Base-by-base conservation (phyloP, 1,140 invertebrate genomes). In the Drosophila kikkawai region DNA sequence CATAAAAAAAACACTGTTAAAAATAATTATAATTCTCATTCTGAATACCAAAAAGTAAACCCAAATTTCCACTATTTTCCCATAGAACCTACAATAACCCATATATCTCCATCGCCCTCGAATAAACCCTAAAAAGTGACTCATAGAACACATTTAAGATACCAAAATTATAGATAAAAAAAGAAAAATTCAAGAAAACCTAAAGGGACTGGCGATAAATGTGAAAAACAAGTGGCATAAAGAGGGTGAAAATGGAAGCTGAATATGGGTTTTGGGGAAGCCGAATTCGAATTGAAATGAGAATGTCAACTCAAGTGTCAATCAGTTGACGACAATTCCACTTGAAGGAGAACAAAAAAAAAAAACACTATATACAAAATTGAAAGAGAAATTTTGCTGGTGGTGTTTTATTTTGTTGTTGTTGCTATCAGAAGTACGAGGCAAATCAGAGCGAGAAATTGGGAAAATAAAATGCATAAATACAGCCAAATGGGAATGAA, bases 281-380 rank as follows among this genome's bases (percentile, higher is more conserved):
- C 26, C 34, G 39, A 44, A 47, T 67, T n/a, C 42, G 47, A 69
- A 68, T 73, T 73, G 44, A 70, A 73, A 73, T 73, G 69, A 58
- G 69, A 70, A 73, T 76, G 75, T 77, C 82, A 86, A 61, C 82
- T 85, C 75, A 86, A 86, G 83, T 87, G 82, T 82, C 82, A 86
- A 86, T 86, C 83, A 79, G 79, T 50, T 50, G 53, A 69, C 67
- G 12, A 44, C 41, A 12, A 66, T 61, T 66, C 41, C 83, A 83
- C 81, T 84, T 84, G 78, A 86, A 79, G 80, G 60, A 74, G 65
- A 61, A 48, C 61, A 39, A 22, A 2, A 13, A 17, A 17, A 19
- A 44, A 22, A 13, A 17, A 34, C 1, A 17, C n/a, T 19, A 34
- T 22, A 37, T 9, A 55, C 51, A 12, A 68, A 74, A 51, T 60